Conservation (phyloP, 2,113 vertebrate species). For the Rhinichthys klamathensis region DNA sequence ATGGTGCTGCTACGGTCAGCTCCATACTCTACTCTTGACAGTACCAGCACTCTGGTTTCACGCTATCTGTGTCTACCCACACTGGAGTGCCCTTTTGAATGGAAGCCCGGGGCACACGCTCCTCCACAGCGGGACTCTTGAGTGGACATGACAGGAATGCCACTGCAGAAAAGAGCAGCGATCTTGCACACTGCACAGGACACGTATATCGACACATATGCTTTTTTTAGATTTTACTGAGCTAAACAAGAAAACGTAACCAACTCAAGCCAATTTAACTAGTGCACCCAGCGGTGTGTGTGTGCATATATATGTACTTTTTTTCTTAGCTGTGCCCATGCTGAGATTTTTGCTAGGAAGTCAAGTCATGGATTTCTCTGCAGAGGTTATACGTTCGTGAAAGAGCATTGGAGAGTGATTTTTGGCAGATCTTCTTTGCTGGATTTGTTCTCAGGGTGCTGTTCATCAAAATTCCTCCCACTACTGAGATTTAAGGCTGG, state of each 20-base stretch:
- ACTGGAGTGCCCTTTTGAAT: conserved; percentile 42
- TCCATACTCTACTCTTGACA: conserved; percentile 30
- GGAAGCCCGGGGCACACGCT: conserved; percentile 19
- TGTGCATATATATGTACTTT: neutral
- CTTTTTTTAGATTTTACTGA: neutral
- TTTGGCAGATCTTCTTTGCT: conserved; percentile 21
- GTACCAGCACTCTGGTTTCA: conserved; percentile 31
- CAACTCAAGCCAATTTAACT: neutral
- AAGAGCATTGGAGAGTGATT: conserved; percentile 28
- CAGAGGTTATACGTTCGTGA: conserved; percentile 29
- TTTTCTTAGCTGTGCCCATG: neutral
- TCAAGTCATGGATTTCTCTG: conserved; percentile 36
- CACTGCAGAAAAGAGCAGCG: conserved; percentile 33
- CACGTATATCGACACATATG: neutral
- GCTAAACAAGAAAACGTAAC: neutral
- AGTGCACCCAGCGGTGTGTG: neutral
- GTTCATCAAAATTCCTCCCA: conserved; percentile 63
- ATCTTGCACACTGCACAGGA: conserved; percentile 12
- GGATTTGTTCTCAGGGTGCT: conserved; percentile 31
- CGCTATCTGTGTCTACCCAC: conserved; percentile 46
- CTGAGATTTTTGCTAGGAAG: neutral
- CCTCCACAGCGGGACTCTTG: conserved; percentile 41
- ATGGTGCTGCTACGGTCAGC: conserved; percentile 34
- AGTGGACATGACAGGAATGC: conserved; percentile 41
- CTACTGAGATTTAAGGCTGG: conserved; percentile 51